phyloP scores from a whole-genome alignment of 2,797 vertebrate species.

The Danio tinwini region DNA sequence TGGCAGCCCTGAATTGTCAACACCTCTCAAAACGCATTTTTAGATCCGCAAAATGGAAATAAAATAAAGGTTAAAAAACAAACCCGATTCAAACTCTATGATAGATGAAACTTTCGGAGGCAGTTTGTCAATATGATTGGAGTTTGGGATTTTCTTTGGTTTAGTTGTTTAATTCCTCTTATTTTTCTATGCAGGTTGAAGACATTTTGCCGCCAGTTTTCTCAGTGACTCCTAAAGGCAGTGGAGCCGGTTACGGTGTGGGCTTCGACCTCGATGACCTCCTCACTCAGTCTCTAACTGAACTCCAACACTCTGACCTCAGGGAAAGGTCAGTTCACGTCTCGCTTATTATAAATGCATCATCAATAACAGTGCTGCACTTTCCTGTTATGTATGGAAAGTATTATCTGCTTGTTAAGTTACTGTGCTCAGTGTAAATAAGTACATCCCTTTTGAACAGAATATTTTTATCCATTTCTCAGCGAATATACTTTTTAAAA shows the following conservation, averaged over 20 bases:
- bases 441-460: too few relatives aligned
- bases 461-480: too few relatives aligned
- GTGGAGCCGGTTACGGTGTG: constrained; percentile 92
- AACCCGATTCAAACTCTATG: too few relatives aligned
- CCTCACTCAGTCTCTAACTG: constrained; percentile 89
- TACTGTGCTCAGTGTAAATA: too few relatives aligned
- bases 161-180: background rate
- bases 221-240: constrained; percentile 93
- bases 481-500: too few relatives aligned
- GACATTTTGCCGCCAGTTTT: constrained; percentile 92
- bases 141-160: background rate
- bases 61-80: too few relatives aligned
- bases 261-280: constrained; percentile 95
- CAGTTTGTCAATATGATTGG: too few relatives aligned
- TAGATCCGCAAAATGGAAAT: too few relatives aligned
- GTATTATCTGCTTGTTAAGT: too few relatives aligned
- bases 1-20: too few relatives aligned
- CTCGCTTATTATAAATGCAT: background rate
- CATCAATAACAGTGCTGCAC: background rate
- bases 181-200: constrained; percentile 83
- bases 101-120: too few relatives aligned
- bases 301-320: constrained; percentile 84
- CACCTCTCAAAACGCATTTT: too few relatives aligned
- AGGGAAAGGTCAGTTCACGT: constrained; percentile 83
- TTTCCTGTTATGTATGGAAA: background rate